Base-by-base conservation (phyloP, 1,140 invertebrate species). In the Calliopsis andreniformis region DNA sequence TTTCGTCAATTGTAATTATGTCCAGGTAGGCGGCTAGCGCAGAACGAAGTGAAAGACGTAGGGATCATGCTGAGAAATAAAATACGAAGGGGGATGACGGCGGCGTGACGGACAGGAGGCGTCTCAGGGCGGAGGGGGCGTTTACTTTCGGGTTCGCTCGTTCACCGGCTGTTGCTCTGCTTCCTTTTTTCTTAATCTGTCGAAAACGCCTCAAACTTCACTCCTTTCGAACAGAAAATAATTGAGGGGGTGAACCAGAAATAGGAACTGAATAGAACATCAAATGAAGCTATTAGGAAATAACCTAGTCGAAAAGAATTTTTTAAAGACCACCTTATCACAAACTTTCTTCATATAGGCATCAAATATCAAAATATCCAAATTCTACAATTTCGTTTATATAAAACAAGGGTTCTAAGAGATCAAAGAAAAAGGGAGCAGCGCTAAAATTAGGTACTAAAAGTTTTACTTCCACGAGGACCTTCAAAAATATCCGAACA, bases 51-150 rank as follows among this genome's bases (percentile, higher is more conserved):
- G 76, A 87, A 84, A 86, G 93, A 92, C 91, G 89, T 88, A 71
- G 90, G 89, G 81, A 77, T 85, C 91, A 91, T 91, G 92, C 92
- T 92, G 91, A 92, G 92, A 93, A 93, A 92, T 93, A 91, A 89
- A 91, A 87, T 87, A 82, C 86, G 84, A 92, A 85, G 79, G 56
- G 76, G 84, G 79, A 88, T 79, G 86, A 88, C 85, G 87, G 88
- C 66, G 69, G 76, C 43, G 83, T 91, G 89, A 92, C 84, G 87
- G 89, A 92, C 88, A 90, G 89, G 89, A 89, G 89, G 89, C 88
- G 90, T 86, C 84, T 86, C 73, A 84, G 89, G 87, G 82, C 82
- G 81, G 78, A 69, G 78, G 28, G 55, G 87, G 84, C 88, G 91
- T 88, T 90, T 86, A 78, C 85, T 87, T 75, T 67, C 35, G 75